phyloP scores from a whole-genome alignment of 2,797 vertebrate genomes.

The Sphaeramia orbicularis region DNA sequence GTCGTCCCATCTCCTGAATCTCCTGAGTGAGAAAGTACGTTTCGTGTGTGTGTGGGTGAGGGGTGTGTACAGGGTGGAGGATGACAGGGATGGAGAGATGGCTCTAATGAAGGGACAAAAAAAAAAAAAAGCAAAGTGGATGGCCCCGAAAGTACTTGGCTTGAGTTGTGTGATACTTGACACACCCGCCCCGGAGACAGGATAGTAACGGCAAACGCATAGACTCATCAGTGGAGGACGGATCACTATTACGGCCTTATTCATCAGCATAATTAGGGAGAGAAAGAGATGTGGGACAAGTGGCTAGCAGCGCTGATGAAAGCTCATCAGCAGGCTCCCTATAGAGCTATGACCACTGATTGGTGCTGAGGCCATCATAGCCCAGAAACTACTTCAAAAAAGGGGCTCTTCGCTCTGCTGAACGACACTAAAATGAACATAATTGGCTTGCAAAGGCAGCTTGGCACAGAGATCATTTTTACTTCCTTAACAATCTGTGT shows the following conservation, averaged over 20 bases:
- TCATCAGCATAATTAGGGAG: conserved; percentile 78
- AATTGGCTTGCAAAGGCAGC: conserved; percentile 61
- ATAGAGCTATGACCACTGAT: conserved; percentile 68
- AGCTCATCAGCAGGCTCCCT: conserved; percentile 75
- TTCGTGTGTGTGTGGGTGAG: background rate
- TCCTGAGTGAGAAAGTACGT: conserved; percentile 32
- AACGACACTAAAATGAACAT: conserved; percentile 66
- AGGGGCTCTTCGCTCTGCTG: conserved; percentile 52
- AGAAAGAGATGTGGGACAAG: conserved; percentile 70
- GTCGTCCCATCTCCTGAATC: conserved; percentile 29
- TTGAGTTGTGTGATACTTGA: conserved; percentile 54
- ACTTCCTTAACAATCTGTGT: conserved; percentile 46
- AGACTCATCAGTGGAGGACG: conserved; percentile 70
- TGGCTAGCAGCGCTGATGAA: conserved; percentile 78
- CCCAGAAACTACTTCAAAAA: conserved; percentile 67
- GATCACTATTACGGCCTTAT: conserved; percentile 69
- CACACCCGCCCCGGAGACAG: conserved; percentile 47
- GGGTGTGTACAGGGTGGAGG: conserved; percentile 4
- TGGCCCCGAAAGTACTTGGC: conserved; percentile 17
- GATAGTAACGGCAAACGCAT: conserved; percentile 60
- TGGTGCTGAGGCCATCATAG: conserved; percentile 69
- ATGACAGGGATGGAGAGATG: conserved; percentile 43
- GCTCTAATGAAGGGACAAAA: conserved; percentile 53
- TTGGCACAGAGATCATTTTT: conserved; percentile 44
- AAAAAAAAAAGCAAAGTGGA: conserved; percentile 46